Base-by-base conservation (phyloP, 2,888 invertebrate genomes). In the Orchesellides sinensis region DNA sequence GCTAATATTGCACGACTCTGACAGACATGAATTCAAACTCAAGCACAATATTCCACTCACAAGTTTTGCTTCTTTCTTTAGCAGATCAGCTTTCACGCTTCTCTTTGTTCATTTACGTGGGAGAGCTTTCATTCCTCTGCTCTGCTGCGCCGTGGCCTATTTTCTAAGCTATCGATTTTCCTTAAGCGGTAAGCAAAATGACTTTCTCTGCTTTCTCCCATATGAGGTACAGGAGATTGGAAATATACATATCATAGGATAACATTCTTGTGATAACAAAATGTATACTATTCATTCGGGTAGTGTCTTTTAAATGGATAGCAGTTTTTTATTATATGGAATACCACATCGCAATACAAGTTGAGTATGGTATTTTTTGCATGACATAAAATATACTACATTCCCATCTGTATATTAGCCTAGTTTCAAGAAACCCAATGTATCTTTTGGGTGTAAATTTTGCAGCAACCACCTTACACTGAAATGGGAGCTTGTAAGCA, bases 91-190 rank as follows among this genome's bases (percentile, higher is more conserved):
- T n/a, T n/a, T n/a, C n/a, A n/a, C n/a, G n/a, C 17, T 59, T 27
- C 17, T 14, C 59, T 59, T 59, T 59, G 59, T 59, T 59, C 2
- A 4, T 29, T 17, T 8, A 40, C 40, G 32, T 10, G 6, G n/a
- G n/a, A 10, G 17, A 59, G 23, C n/a, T 6, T 35, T 17, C 59
- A 40, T 72, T 32, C 23, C 40, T n/a, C 63, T 74, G 73, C 73
- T 32, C 23, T 23, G 8, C 63, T 74, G 73, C 73, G 73, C 73
- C 63, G 47, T 74, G 73, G 32, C 73, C 73, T 49, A 74, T 74
- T 74, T 74, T 69, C n/a, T 59, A 32, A 32, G n/a, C 3, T 74
- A 74, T 74, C 63, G 73, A 74, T 74, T 49, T 74, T 52, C 47
- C 23, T 3, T 25, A n/a, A 65, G 40, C 45, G 35, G 68, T 14